Evolutionary conservation across 2,797 vertebrate genomes (phyloP).

Genomic region (Ciconia nigra): DNA sequence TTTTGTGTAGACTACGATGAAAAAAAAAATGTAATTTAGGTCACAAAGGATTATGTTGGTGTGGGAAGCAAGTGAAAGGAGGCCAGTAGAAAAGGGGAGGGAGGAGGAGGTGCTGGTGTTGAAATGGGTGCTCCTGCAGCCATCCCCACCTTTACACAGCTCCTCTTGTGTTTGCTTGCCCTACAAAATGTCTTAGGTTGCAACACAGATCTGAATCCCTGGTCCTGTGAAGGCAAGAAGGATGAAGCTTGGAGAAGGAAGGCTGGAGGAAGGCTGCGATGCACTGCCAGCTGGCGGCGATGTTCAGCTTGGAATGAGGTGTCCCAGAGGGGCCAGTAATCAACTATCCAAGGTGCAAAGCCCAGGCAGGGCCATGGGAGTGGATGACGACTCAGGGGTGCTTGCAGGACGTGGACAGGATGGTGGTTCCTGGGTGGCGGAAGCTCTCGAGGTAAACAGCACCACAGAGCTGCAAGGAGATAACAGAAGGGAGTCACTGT

Average conservation of each 20-base stretch:
- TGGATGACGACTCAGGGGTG: neutral
- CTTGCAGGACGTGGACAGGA: neutral
- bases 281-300: rapidly evolving
- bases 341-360: neutral
- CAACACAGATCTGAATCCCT: neutral
- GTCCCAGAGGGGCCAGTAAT: neutral
- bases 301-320: neutral
- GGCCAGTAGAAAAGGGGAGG: neutral
- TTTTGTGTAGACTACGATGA: neutral
- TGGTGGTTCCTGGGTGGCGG: neutral
- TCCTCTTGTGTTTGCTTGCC: neutral
- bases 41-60: neutral
- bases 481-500: neutral
- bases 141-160: no score
- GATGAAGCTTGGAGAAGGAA: neutral
- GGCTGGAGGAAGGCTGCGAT: neutral
- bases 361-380: neutral
- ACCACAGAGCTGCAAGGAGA: neutral
- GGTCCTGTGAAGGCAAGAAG: neutral
- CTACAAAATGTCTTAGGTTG: neutral
- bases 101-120: neutral
- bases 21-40: neutral
- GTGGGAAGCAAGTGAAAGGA: neutral
- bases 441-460: neutral
- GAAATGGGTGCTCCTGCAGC: neutral